Evolutionary conservation across 2,113 vertebrate species (phyloP), one percentile per base, ranked within the genome.

Genomic region (Vanacampus margaritifer): DNA sequence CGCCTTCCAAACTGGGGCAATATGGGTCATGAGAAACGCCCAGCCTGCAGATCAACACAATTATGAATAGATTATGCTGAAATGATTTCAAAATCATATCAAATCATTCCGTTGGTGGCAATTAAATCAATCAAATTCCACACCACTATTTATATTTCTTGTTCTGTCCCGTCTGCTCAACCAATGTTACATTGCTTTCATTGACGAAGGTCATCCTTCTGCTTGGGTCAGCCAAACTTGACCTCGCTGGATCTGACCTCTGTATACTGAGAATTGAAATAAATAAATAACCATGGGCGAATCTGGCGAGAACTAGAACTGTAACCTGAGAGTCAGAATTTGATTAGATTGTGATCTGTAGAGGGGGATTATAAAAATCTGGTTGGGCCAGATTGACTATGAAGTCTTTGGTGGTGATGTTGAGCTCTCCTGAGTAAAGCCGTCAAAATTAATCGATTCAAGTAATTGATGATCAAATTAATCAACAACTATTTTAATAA

Each of bases 271-370:
- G 21, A 36, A 64, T 39, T 41, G 50, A 69, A 53, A 68, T 51
- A 50, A 43, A 84, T 79, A 87, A 79, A 81, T 61, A 32, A 28
- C 63, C 10, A 28, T 62, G 69, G 65, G 71, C n/a, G 84, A 68
- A 84, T 84, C 63, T 75, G 50, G 76, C 72, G 76, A 12, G 76
- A 61, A 23, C 59, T 61, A 23, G 5, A 61, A 36, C 28, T 36
- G 17, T n/a, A 37, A 56, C 14, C 6, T 56, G 24, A 32, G 5
- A 41, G 36, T 23, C 37, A 23, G 3, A 41, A 61, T 39, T 60
- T 60, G 36, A 76, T 78, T 63, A 67, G 46, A 70, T 60, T 59
- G 26, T 16, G 26, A 35, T 39, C 43, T 35, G 48, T 41, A 32
- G 23, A 36, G 23, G 24, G 48, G 65, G 61, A 65, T 69, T 60